Conservation (phyloP, 2,797 vertebrate species). For the Gadopsis marmoratus region DNA sequence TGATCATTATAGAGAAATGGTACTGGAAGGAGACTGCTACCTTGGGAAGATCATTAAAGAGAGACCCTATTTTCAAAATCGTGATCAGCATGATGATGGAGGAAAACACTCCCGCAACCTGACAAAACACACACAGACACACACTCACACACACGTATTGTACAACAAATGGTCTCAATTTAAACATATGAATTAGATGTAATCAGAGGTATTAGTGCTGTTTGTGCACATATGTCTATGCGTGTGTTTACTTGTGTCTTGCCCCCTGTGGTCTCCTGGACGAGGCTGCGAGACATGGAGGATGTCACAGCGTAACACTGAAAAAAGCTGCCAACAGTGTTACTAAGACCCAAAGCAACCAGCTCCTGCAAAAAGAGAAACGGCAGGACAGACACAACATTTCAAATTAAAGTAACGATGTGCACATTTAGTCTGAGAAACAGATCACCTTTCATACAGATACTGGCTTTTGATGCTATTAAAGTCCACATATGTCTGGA, state of each 20-base stretch:
- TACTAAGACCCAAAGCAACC: constrained; percentile 91
- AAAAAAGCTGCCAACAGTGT: constrained; percentile 90
- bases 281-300: constrained; percentile 93
- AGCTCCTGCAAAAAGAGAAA: constrained; percentile 87
- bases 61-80: constrained; percentile 91
- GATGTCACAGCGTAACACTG: constrained; percentile 92
- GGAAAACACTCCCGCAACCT: constrained; percentile 85
- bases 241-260: constrained; percentile 90
- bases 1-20: not conserved
- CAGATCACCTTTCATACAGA: not conserved
- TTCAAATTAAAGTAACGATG: constrained; percentile 4
- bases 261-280: constrained; percentile 93
- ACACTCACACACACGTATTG: constrained; percentile 6
- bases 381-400: not conserved
- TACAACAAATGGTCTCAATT: not conserved
- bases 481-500: not conserved
- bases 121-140: constrained; percentile 37
- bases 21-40: constrained; percentile 72
- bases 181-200: not conserved
- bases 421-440: not conserved
- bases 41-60: constrained; percentile 93
- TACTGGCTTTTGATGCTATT: not conserved
- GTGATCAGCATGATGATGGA: constrained; percentile 91
- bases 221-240: not conserved
- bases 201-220: constrained; percentile 6